Evolutionary conservation across 2,797 vertebrate genomes (phyloP).

Genomic region (Anabas testudineus): DNA sequence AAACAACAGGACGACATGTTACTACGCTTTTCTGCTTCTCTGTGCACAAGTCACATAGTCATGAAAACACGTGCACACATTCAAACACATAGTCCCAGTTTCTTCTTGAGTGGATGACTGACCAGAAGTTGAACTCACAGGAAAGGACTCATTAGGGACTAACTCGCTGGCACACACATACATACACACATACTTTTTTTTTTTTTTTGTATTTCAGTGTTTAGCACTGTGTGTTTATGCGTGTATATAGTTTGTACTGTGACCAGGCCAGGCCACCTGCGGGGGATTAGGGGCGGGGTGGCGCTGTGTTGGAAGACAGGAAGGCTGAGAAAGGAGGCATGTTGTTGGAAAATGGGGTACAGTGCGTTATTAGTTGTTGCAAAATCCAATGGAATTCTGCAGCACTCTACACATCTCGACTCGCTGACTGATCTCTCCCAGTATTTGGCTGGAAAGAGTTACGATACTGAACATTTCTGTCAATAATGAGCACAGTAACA

Average conservation of each 20-base stretch:
- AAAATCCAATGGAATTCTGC: slow-evolving; percentile 52
- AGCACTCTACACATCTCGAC: slow-evolving; percentile 19
- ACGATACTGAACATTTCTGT: slow-evolving; percentile 30
- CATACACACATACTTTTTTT: slow-evolving; percentile 20
- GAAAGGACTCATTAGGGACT: slow-evolving; percentile 75
- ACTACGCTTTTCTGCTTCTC: slow-evolving; percentile 2
- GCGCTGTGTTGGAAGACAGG: slow-evolving; percentile 52
- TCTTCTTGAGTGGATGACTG: slow-evolving; percentile 63
- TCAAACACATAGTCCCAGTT: slow-evolving; percentile 40
- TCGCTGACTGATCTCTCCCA: slow-evolving; percentile 30
- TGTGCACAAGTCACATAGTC: slow-evolving; percentile 25
- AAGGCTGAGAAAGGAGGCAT: slow-evolving; percentile 44
- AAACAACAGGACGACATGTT: slow-evolving; percentile 11
- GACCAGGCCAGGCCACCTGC: slow-evolving; percentile 79
- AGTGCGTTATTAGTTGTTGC: slow-evolving; percentile 26
- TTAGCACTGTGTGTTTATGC: slow-evolving; percentile 34
- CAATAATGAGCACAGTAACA: slow-evolving; percentile 42
- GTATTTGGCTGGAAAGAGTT: slow-evolving; percentile 16
- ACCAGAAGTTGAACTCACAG: slow-evolving; percentile 81
- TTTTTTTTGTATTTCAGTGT: slow-evolving; percentile 32
- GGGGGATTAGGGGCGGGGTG: slow-evolving; percentile 78
- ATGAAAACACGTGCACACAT: slow-evolving; percentile 26
- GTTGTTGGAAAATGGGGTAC: slow-evolving; percentile 43
- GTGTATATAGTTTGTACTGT: slow-evolving; percentile 47
- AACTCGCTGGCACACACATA: slow-evolving; percentile 67